phyloP scores from a whole-genome alignment of 2,113 vertebrate genomes.

The Sinocyclocheilus maitianheensis region DNA sequence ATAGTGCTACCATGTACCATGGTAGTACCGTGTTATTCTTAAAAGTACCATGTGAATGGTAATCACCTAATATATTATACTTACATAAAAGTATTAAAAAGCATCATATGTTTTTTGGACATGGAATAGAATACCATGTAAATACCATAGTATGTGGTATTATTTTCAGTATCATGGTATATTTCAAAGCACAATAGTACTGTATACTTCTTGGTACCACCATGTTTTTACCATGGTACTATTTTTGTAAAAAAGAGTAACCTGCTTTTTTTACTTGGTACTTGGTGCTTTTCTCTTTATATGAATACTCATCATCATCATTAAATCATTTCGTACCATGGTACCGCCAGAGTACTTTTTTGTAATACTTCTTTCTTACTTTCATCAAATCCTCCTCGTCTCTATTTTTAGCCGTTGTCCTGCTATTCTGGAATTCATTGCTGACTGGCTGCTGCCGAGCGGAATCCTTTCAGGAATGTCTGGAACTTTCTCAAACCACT shows the following conservation, averaged over 20 bases:
- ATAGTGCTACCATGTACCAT: neutral
- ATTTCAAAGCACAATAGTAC: no score
- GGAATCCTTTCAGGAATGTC: constrained; percentile 79
- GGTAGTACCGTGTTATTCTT: neutral
- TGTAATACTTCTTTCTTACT: neutral
- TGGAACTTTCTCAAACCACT: constrained; percentile 80
- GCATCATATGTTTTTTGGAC: neutral
- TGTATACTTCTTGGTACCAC: no score
- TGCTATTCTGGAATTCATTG: constrained; percentile 82
- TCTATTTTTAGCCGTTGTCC: constrained; percentile 80
- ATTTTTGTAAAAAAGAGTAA: no score
- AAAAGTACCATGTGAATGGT: neutral
- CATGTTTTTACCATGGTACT: no score
- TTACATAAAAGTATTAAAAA: neutral
- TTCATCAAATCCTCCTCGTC: constrained; percentile 56
- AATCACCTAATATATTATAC: neutral
- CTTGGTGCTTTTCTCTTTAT: neutral
- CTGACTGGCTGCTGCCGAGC: constrained; percentile 78
- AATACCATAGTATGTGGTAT: neutral
- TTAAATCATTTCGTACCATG: neutral
- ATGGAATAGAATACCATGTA: neutral
- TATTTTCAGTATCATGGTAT: neutral
- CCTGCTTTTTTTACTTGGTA: neutral
- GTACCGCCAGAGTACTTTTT: constrained; percentile 5
- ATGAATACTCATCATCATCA: no score